A percentile compares a stretch with the other conserved stretches of the same genome.
These are phyloP conservation scores for Oxyruncus cristatus DNA, from an alignment of 2,113 vertebrate species.

Conservation along the genomic window DNA sequence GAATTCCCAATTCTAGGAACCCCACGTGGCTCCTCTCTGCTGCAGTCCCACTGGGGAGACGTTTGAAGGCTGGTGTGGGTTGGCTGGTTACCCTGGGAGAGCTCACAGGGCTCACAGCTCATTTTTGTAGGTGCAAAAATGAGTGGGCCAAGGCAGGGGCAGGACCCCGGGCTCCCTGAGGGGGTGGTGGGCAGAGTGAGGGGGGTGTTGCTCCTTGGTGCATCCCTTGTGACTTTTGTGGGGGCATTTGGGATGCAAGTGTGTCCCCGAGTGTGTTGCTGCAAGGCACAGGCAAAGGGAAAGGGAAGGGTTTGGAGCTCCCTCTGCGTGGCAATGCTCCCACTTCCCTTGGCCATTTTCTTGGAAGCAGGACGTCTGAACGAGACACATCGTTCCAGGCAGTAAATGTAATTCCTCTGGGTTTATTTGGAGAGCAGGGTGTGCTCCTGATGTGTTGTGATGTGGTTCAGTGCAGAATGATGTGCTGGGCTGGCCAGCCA, in stretches of 20 bases:
- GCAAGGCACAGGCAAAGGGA: not conserved
- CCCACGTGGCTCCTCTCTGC: not conserved
- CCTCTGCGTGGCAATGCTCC: fast-evolving
- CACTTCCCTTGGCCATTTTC: not conserved
- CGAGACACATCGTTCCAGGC: not conserved
- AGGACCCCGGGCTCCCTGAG: not conserved
- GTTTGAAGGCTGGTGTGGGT: fast-evolving
- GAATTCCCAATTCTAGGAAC: not conserved
- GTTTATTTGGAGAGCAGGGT: not conserved
- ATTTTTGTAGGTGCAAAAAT: not conserved
- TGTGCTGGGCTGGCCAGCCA: fast-evolving
- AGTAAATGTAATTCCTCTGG: not conserved
- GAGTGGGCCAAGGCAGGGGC: not conserved
- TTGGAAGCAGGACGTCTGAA: not conserved
- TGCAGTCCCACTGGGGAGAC: not conserved
- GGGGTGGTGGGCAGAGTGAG: not conserved
- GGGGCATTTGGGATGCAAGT: not conserved
- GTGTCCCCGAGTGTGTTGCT: not conserved
- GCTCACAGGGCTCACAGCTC: no score
- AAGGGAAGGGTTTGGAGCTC: not conserved
- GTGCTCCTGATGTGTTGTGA: fast-evolving
- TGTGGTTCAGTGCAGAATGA: not conserved
- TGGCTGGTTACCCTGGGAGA: not conserved
- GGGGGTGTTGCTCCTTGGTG: fast-evolving
- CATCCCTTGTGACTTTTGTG: not conserved